Evolutionary conservation across 2,797 vertebrate species (phyloP), one percentile per base, ranked within the genome.

Genomic region (Dermochelys coriacea): DNA sequence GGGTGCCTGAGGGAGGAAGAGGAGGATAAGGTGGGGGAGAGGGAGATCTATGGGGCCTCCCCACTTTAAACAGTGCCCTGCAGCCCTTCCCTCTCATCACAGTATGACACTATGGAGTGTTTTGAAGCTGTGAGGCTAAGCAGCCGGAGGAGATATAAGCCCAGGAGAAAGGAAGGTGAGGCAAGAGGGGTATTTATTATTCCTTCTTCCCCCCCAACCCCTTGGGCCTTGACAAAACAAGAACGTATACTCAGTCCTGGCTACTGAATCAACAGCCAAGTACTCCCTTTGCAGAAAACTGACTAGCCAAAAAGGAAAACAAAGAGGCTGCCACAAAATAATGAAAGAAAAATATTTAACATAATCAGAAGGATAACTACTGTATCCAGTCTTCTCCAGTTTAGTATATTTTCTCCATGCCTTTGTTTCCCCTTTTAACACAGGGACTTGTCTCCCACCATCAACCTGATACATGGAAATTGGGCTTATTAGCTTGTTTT

Each of bases 91-190:
- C 16, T 68, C n/a, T 68, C 31, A n/a, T 68, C 16, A 2, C n/a
- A 37, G 16, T 37, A n/a, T 37, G 29, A 37, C 91, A 84, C 57
- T 1, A 1, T 57, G 78, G 34, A 82, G 54, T 0, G 2, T 52
- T 91, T n/a, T 92, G 82, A 64, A 87, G 85, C 37, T 49, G 47
- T 64, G 75, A 92, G 55, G 2, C 82, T 2, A 27, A 87, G 82
- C 68, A 87, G 71, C 37, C n/a, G 82, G 75, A 92, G 68, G 88
- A 1, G 90, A 87, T 45, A 91, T 74, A 95, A 91, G 64, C 25
- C 19, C 45, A 47, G 59, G 59, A 84, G 92, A 49, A 93, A 86
- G 21, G 79, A 78, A 61, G 59, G 55, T 55, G 94, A 93, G 68
- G 49, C 92, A 31, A 79, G 59, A 90, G 91, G 78, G 79, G 18